Base-by-base conservation (phyloP, 2,797 vertebrate genomes). In the Gallinago nigripennis region DNA sequence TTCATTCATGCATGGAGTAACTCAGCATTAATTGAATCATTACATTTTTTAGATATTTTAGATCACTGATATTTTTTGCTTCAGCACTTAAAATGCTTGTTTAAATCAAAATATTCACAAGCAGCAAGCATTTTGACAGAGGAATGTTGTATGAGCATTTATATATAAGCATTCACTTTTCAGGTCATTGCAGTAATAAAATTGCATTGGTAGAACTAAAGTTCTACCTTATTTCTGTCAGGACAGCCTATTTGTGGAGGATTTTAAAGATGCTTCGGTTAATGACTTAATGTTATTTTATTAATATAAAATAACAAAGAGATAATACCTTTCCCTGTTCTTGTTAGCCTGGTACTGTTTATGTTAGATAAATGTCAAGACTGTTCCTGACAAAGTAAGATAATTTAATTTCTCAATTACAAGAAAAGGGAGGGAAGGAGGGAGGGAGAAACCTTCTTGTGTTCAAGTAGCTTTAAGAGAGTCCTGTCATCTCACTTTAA, bases 1-100 rank as follows among this genome's bases (percentile, higher is more conserved):
- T 94, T 95, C 94, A 95, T 97, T 95, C 97, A 97, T 94, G 95
- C 94, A n/a, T 92, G 92, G 68, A 92, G 75, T 93, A 96, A 93
- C 87, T 96, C 86, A 71, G 73, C 90, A 88, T 95, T 97, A 96
- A 94, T 97, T 94, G 83, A 95, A 95, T 96, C 95, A 85, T 88
- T 95, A 57, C 65, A 57, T 96, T 95, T 96, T 87, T 92, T 5
- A 84, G 64, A 87, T 91, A 56, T 64, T 95, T 93, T 65, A 63
- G 63, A 75, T 94, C 90, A 88, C 76, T 1, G 0, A 16, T 94
- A 17, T 83, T 95, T 93, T 88, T 92, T 94, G 71, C 77, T 93
- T 85, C 78, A 69, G 69, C 75, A 88, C 79, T 95, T 86, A 77
- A 92, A 92, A 88, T 92, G 90, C 73, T 68, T 88, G 63, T 84